phyloP scores from a whole-genome alignment of 2,888 invertebrate genomes.

The Nomada goodeniana region DNA sequence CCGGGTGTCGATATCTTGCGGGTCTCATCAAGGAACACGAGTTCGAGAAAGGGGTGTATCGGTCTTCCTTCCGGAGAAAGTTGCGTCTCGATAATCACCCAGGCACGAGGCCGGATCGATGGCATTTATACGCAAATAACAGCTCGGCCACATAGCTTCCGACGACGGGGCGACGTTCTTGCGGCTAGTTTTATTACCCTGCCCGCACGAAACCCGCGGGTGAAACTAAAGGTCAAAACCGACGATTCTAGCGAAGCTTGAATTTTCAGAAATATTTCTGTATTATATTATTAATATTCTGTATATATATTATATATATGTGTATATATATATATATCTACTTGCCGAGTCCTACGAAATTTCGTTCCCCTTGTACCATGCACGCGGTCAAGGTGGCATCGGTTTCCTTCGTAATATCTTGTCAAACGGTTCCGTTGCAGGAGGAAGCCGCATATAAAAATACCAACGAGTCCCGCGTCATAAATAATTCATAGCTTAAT shows the following conservation, averaged over 20 bases:
- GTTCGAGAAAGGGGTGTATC: background rate
- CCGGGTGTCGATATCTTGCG: too few species aligned
- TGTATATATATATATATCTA: too few species aligned
- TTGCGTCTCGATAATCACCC: slow-evolving; percentile 48
- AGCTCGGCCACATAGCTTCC: slow-evolving; percentile 38
- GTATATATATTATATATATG: too few species aligned
- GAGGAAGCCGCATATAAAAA: slow-evolving; percentile 35
- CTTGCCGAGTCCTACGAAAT: too few species aligned
- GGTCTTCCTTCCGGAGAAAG: slow-evolving; percentile 16
- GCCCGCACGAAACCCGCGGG: slow-evolving; percentile 21
- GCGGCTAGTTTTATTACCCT: slow-evolving; percentile 27
- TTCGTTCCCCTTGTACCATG: background rate
- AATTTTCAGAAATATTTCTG: background rate
- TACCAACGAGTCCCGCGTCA: slow-evolving; percentile 27
- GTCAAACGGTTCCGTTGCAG: background rate
- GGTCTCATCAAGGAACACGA: background rate
- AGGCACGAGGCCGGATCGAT: slow-evolving; percentile 38
- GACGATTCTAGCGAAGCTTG: slow-evolving; percentile 6
- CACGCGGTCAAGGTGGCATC: slow-evolving; percentile 1
- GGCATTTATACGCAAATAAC: slow-evolving; percentile 58
- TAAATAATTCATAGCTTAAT: slow-evolving; percentile 70
- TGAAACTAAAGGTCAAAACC: slow-evolving; percentile 36
- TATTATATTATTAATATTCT: too few species aligned
- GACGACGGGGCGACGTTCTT: slow-evolving; percentile 22
- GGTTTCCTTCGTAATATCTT: background rate